Evolutionary conservation across 2,888 invertebrate genomes (phyloP), one percentile per base, ranked within the genome.

Genomic region (Netelia inedita): DNA sequence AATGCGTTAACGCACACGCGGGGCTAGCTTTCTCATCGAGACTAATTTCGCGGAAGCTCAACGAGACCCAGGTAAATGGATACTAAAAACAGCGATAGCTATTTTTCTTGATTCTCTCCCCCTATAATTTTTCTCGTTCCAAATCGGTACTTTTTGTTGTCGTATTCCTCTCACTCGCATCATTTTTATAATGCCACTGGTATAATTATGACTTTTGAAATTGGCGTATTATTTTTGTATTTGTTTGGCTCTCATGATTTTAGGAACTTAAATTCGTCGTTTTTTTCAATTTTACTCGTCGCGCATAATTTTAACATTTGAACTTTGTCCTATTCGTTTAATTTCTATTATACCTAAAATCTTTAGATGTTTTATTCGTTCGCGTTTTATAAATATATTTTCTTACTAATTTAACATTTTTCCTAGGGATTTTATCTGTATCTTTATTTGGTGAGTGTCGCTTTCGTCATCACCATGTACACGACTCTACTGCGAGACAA

Each of bases 341-440:
- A 35, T 6, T 35, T 6, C 5, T 35, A 5, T 35, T 5, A 35
- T 0, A 5, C 35, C 8, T 35, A 35, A 35, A 35, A 6, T 35
- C 5, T 35, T 35, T 35, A 35, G 6, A 35, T 6, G 35, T 6
- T 35, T 35, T 6, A 35, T 35, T 35, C 35, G 6, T 35, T 0
- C 1, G 6, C 35, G 35, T 35, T 6, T 35, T 35, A 35, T 35
- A 35, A 35, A 35, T 35, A 35, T 6, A 35, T 35, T 35, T 8
- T 35, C 35, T 35, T 35, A 35, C 35, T 35, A 35, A 35, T 41
- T n/a, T 53, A 16, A 23, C 23, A 10, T 46, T 63, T 55, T 74
- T 94, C 94, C 86, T 95, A 97, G 96, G 97, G 97, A 66, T 98
- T 97, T 93, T 98, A 98, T 94, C 94, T 98, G 63, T 98, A 97